Evolutionary conservation across 2,888 invertebrate genomes (phyloP).

Genomic region (Caradrina clavipalpis): DNA sequence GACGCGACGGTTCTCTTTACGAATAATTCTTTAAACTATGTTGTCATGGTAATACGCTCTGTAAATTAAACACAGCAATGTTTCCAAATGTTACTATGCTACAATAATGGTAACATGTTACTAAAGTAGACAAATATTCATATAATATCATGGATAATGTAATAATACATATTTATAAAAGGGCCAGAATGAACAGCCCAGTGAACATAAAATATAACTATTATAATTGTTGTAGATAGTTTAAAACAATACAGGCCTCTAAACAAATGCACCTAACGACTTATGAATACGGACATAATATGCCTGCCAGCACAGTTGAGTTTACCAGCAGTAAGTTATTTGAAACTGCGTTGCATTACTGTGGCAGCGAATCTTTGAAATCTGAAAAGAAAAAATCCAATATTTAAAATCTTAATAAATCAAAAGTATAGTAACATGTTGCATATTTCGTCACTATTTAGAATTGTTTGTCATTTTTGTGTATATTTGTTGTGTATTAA

Average conservation of each 20-base stretch:
- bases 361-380: conserved; percentile 79
- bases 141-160: conserved; percentile 46
- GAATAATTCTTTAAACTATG: conserved; percentile 13
- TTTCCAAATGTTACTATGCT: conserved; percentile 53
- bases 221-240: conserved; percentile 52
- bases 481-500: too few species aligned
- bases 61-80: conserved; percentile 57
- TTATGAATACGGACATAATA: conserved; percentile 81
- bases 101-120: conserved; percentile 63
- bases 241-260: conserved; percentile 68
- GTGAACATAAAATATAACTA: conserved; percentile 58
- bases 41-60: conserved; percentile 62
- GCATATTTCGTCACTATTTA: too few species aligned
- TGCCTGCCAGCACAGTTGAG: conserved; percentile 85
- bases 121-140: conserved; percentile 59
- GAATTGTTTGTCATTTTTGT: too few species aligned
- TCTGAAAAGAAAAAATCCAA: conserved; percentile 78
- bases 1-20: not conserved
- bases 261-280: conserved; percentile 87
- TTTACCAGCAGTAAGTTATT: conserved; percentile 87
- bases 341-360: conserved; percentile 82
- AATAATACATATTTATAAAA: conserved; percentile 52
- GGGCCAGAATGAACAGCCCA: conserved; percentile 44
- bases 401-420: too few species aligned
- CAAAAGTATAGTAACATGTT: not conserved